Percentiles rank a stretch among this genome's conserved stretches.
Evolutionary conservation across 2,888 invertebrate genomes (phyloP).

Genomic region (Drosophila affinis): DNA sequence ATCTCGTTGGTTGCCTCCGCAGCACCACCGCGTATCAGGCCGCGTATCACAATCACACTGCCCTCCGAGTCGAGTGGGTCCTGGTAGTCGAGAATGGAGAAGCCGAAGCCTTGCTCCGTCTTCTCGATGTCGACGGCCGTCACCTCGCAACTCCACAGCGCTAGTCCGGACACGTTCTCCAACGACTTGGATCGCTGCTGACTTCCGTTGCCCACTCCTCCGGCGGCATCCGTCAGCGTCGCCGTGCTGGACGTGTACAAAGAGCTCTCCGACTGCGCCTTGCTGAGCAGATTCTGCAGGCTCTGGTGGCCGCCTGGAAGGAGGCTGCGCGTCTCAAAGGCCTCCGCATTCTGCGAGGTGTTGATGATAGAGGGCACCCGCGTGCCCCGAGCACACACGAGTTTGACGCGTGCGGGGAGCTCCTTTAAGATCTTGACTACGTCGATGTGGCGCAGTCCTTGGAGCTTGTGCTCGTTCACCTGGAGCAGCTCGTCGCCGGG

Average conservation of each 20-base stretch:
- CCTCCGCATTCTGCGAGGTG: constrained; percentile 90
- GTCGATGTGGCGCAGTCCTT: constrained; percentile 97
- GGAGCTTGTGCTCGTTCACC: constrained; percentile 95
- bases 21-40: constrained; percentile 98
- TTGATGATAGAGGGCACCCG: constrained; percentile 88
- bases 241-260: constrained; percentile 94
- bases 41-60: constrained; percentile 98
- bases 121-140: constrained; percentile 96
- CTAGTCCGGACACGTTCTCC: constrained; percentile 96
- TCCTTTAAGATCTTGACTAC: constrained; percentile 98
- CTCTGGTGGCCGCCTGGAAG: constrained; percentile 94
- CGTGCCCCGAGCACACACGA: constrained; percentile 94
- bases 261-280: constrained; percentile 97
- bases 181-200: constrained; percentile 92
- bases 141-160: constrained; percentile 98
- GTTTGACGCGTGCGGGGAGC: constrained; percentile 93
- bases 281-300: constrained; percentile 91
- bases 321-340: constrained; percentile 91
- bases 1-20: constrained; percentile 97
- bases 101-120: constrained; percentile 98
- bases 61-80: constrained; percentile 97
- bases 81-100: constrained; percentile 98
- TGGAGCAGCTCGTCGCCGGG: constrained; percentile 98
- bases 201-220: constrained; percentile 12
- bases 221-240: constrained; percentile 87